Conservation (phyloP, 2,797 vertebrate genomes). For the Neomorphus geoffroyi region DNA sequence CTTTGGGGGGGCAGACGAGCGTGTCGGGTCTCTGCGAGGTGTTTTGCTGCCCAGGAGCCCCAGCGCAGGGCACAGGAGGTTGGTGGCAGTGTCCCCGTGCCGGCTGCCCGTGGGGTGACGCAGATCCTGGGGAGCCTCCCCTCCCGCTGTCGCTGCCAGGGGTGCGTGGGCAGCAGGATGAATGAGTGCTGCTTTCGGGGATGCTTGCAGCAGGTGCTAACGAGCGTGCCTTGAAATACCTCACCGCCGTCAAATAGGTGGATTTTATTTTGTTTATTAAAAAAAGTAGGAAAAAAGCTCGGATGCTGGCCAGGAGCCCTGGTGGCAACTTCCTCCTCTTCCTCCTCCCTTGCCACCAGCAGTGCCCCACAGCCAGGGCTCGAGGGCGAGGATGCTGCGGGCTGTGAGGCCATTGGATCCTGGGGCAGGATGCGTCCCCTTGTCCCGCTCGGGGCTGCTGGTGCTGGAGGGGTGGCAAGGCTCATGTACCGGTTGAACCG, state of each 20-base stretch:
- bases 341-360: not conserved
- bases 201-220: not conserved
- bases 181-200: not conserved
- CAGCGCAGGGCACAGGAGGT: not conserved
- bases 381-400: not conserved
- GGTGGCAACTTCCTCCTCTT: not conserved
- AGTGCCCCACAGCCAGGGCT: not conserved
- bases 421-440: fast-evolving
- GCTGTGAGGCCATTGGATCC: fast-evolving
- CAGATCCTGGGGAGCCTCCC: not conserved
- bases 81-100: not conserved
- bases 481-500: not conserved
- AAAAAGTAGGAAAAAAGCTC: not conserved
- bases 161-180: not conserved
- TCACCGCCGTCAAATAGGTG: not conserved
- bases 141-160: not conserved
- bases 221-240: not conserved
- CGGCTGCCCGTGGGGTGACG: not conserved
- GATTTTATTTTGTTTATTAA: not conserved
- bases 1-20: not conserved
- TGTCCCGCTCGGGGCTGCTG: fast-evolving
- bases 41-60: not conserved
- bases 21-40: not conserved
- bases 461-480: not conserved
- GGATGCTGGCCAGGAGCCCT: not conserved